Evolutionary conservation across 2,888 invertebrate genomes (phyloP), one percentile per base, ranked within the genome.

Genomic region (Auanema freiburgensis): DNA sequence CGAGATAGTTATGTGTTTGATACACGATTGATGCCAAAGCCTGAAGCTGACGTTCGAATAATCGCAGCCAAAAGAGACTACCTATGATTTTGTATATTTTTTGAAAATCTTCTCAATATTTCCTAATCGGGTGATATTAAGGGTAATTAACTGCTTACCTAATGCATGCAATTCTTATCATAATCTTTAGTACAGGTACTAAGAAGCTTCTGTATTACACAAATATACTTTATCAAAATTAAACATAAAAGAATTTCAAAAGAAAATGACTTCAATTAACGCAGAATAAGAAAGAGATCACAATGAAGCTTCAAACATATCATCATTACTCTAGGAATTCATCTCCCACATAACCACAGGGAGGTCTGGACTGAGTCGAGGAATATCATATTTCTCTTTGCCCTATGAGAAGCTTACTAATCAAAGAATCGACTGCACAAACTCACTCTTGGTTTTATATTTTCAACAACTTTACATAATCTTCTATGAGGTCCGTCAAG

Each of bases 301-400:
- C 18, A 55, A 42, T 42, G 42, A 42, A 21, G 55, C n/a, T 40
- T 41, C 52, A 52, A 23, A 4, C 24, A 16, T 16, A n/a, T 23
- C 24, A 46, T 16, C 43, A 12, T 12, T 43, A 43, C 12, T 46
- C 16, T 44, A 50, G 14, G 16, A 12, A 12, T 59, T 59, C 12
- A 73, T 57, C 51, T 73, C 73, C 57, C 65, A 62, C 51, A 74
- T 67, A 2, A 74, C 73, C 21, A 71, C 67, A 10, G 73, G 73
- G 11, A 71, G 57, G 56, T 74, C 73, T 41, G 66, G 55, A 43
- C 66, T 66, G 25, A 74, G 65, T 14, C 73, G 67, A 11, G 73
- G 73, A 50, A 74, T 74, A 18, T 56, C 53, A 43, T 67, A 71
- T n/a, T 59, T 59, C 46, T 74, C 73, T 42, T 63, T 69, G 12